Evolutionary conservation across 1,140 invertebrate genomes (phyloP).

Genomic region (Orchestia grillus): DNA sequence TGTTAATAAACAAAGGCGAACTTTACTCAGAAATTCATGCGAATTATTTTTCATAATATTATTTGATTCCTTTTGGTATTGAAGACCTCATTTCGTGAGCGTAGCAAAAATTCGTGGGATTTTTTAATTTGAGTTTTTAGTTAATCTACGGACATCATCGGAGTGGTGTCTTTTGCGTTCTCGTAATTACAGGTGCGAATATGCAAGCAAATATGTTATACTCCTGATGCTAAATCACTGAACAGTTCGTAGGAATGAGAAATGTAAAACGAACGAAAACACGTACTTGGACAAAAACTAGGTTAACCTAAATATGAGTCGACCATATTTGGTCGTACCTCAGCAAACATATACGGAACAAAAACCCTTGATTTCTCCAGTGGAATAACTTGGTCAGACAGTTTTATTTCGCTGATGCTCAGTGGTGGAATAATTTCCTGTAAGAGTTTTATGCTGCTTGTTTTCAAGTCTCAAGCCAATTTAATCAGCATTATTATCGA

Average conservation of each 20-base stretch:
- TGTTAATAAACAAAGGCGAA: neutral
- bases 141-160: neutral
- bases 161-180: neutral
- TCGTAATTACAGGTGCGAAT: neutral
- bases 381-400: neutral
- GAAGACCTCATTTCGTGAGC: neutral
- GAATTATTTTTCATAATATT: no score
- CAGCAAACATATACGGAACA: neutral
- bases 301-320: neutral
- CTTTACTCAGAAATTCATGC: no score
- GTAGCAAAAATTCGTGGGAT: neutral
- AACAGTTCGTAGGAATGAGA: no score
- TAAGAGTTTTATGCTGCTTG: neutral
- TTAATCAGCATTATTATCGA: neutral
- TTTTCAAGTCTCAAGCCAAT: neutral
- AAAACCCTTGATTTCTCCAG: neutral
- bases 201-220: neutral
- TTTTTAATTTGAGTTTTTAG: neutral
- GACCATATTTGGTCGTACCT: neutral
- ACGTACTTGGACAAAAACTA: neutral
- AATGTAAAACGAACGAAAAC: neutral
- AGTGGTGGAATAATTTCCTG: neutral
- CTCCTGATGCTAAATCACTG: no score
- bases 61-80: neutral
- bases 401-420: neutral